Conservation (phyloP, 2,113 vertebrate species). For the Sinocyclocheilus anophthalmus region DNA sequence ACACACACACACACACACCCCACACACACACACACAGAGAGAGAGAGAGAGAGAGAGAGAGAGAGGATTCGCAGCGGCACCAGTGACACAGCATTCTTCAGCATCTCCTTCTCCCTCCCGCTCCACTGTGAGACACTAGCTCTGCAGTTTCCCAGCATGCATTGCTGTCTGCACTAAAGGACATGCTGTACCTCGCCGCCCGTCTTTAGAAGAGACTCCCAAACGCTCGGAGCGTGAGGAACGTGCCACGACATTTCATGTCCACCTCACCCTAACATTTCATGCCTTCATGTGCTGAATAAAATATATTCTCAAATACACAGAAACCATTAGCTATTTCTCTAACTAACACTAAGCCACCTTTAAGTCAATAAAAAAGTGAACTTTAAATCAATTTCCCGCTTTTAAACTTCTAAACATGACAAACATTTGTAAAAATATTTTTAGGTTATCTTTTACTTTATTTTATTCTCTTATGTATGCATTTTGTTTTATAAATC, state of each 20-base stretch:
- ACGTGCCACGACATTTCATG: neutral
- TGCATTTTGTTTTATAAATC: too few relatives aligned
- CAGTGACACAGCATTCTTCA: conserved; percentile 78
- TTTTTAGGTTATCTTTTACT: too few relatives aligned
- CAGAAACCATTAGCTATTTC: too few relatives aligned
- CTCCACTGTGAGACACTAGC: neutral
- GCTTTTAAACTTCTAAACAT: neutral
- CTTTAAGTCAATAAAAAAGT: neutral
- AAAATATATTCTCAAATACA: too few relatives aligned
- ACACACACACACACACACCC: too few relatives aligned
- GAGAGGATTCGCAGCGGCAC: conserved; percentile 60
- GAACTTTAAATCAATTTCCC: neutral
- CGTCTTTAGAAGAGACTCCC: neutral
- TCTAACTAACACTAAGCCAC: neutral
- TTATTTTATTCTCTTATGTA: too few relatives aligned
- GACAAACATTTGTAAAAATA: too few relatives aligned
- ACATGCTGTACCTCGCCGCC: conserved; percentile 7
- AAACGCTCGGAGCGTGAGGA: neutral
- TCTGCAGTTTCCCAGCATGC: conserved; percentile 22
- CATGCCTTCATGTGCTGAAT: too few relatives aligned
- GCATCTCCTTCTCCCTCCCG: conserved; percentile 12
- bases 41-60: conserved; percentile 33
- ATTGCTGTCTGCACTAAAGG: neutral
- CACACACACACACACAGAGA: too few relatives aligned
- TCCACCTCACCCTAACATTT: neutral